A percentile compares a stretch with the other conserved stretches of the same genome.
Conservation (phyloP, 2,797 vertebrate genomes). For the Diplodus sargus region DNA sequence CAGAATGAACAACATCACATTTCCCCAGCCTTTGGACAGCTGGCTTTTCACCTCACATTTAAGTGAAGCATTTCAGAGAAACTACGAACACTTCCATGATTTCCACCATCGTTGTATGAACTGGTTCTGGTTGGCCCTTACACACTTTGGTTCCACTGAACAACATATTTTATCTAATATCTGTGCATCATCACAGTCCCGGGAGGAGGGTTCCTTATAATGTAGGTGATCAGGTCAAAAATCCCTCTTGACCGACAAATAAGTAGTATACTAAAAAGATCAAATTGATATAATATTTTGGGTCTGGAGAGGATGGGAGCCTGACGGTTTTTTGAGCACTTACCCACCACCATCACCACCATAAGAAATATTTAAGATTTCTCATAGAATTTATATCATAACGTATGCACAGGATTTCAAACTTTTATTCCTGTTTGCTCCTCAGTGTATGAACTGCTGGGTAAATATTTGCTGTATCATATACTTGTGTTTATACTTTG, state of each 20-base stretch:
- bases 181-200: neutral
- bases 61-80: too few species aligned
- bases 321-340: neutral
- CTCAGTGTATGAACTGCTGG: neutral
- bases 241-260: neutral
- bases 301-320: neutral
- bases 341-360: too few species aligned
- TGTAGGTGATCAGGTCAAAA: neutral
- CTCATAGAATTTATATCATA: neutral
- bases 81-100: too few species aligned
- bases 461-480: slow-evolving; percentile 8
- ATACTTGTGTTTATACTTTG: neutral
- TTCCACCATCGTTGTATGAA: neutral
- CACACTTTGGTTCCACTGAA: neutral
- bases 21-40: too few species aligned
- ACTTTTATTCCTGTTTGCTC: neutral
- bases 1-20: too few species aligned
- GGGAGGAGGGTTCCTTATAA: neutral
- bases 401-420: neutral
- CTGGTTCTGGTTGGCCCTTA: neutral
- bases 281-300: neutral
- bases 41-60: too few species aligned
- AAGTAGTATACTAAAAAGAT: neutral
- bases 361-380: neutral
- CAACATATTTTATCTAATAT: neutral